Conservation (phyloP, 35 echinoderm and acorn worm species). For the Eucidaris tribuloides region DNA sequence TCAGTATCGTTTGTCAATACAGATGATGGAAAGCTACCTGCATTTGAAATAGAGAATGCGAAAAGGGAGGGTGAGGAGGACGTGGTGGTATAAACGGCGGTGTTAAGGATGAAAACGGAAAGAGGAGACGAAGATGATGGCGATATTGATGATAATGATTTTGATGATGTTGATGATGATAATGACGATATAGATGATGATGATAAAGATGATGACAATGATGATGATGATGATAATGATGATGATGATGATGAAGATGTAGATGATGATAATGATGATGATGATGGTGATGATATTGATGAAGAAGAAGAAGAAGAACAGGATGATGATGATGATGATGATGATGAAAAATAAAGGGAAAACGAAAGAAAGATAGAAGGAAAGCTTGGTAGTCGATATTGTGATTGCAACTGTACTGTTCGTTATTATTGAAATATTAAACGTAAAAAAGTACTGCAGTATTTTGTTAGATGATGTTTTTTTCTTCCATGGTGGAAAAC, state of each 20-base stretch:
- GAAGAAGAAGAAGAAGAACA: neutral
- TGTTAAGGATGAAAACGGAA: neutral
- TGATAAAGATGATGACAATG: neutral
- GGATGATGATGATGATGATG: neutral
- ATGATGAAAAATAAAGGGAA: too few species aligned
- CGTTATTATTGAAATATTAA: too few species aligned
- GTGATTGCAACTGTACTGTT: too few species aligned
- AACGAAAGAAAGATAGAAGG: too few species aligned
- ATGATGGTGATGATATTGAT: neutral
- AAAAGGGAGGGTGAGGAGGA: neutral
- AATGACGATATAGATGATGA: too few species aligned
- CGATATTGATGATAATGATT: neutral
- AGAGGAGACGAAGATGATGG: too few species aligned
- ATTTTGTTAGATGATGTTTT: too few species aligned
- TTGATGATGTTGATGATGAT: neutral
- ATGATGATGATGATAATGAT: too few species aligned
- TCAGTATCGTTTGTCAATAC: conserved; percentile 41
- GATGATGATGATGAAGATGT: neutral
- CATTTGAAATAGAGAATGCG: neutral
- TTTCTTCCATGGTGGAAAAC: neutral
- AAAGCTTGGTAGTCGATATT: too few species aligned
- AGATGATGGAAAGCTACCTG: neutral
- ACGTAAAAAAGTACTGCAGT: too few species aligned
- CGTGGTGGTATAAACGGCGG: neutral
- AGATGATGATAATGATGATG: neutral